Conservation (phyloP, 2,797 vertebrate genomes). For the Gallinago solitaria region DNA sequence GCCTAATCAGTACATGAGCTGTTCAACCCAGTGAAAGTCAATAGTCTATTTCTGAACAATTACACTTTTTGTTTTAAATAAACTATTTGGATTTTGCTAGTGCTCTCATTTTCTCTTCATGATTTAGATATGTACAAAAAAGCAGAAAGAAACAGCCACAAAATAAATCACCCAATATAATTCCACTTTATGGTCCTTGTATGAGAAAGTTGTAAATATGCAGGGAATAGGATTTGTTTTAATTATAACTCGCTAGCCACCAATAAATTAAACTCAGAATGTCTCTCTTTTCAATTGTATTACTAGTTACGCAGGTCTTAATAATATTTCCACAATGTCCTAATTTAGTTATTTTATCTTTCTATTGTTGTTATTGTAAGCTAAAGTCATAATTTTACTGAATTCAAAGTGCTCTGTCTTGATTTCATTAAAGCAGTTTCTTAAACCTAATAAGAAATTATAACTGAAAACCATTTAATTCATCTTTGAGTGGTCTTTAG, state of each 20-base stretch:
- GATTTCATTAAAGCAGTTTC: conserved; percentile 27
- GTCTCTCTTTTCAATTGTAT: conserved; percentile 6
- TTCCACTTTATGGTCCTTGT: neutral
- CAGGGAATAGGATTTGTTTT: conserved; percentile 7
- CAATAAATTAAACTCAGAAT: conserved; percentile 18
- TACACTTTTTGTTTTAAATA: conserved; percentile 58
- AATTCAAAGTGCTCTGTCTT: neutral
- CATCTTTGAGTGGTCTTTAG: neutral
- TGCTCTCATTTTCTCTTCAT: conserved; percentile 52
- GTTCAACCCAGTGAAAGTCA: conserved; percentile 68
- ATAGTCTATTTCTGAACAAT: conserved; percentile 77
- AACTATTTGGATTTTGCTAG: conserved; percentile 54
- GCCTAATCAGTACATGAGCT: conserved; percentile 74
- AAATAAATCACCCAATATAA: conserved; percentile 36
- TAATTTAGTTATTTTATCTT: conserved; percentile 1
- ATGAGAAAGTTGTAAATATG: conserved; percentile 19
- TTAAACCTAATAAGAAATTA: neutral
- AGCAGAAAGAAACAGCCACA: neutral
- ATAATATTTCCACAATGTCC: neutral
- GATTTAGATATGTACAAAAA: conserved; percentile 10
- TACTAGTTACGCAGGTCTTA: conserved; percentile 1
- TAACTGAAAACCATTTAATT: neutral
- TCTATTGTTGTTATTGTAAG: conserved; percentile 2
- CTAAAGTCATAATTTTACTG: neutral
- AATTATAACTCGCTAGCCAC: conserved; percentile 18